Base-by-base conservation (phyloP, 2,888 invertebrate genomes). In the Phlogophora meticulosa region DNA sequence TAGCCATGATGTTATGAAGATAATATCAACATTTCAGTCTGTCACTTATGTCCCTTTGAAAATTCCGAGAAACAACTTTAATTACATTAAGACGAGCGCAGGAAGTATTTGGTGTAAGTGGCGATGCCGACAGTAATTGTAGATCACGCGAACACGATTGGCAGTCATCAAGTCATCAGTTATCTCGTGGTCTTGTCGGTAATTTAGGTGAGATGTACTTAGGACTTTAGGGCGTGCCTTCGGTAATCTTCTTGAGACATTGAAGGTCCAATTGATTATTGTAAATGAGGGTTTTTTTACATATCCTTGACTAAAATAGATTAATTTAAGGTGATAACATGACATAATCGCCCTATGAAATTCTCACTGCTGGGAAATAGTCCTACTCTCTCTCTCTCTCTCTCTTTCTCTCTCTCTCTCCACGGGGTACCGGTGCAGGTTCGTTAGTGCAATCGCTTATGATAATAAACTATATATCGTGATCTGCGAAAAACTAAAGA, bases 101-200 rank as follows among this genome's bases (percentile, higher is more conserved):
- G 79, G 79, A 74, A 53, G 45, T 65, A 56, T 53, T 72, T 57
- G 51, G 24, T 65, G 45, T 60, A 66, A 74, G 57, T 61, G 79
- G 57, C 52, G 58, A 43, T 43, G 53, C 11, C 40, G 13, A 10
- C 48, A n/a, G 57, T 79, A 78, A 75, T 78, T 75, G 75, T 49
- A 53, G 34, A 66, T 49, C 75, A 75, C 75, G 79, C 75, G 52
- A 79, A 60, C 57, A 36, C 43, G 55, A 46, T 55, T 65, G 66
- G 32, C 60, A n/a, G 22, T 46, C 64, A 61, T 76, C 52, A 53
- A 51, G 15, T 58, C 72, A 62, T 65, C 68, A 49, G 72, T 28
- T 58, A 49, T 49, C 42, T 78, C 48, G 38, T 45, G 48, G 24
- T 24, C 79, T 65, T 7, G 40, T 45, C 34, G 45, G 45, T 58